A percentile compares a stretch with the other conserved stretches of the same genome.
Evolutionary conservation across 2,888 invertebrate genomes (phyloP).

Genomic region (Tetheella fluctuosa): DNA sequence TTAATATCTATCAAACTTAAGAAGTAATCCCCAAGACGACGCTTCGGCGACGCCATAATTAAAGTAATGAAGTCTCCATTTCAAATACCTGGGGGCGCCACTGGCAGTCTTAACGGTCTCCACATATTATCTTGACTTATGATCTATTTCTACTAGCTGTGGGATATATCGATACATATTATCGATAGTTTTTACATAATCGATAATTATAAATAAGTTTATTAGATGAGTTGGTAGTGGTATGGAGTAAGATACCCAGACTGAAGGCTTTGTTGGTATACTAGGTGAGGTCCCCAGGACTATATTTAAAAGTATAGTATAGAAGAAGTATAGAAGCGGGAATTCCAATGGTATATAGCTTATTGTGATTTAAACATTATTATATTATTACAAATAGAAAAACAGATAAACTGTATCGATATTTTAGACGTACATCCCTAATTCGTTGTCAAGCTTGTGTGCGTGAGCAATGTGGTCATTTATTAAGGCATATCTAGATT

Average conservation of each 20-base stretch:
- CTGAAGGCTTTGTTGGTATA: too few species aligned
- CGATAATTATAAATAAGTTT: background rate
- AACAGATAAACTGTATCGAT: background rate
- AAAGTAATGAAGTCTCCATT: conserved; percentile 51
- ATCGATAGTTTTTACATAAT: background rate
- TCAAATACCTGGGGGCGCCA: conserved; percentile 41
- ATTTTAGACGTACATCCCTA: background rate
- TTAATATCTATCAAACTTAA: conserved; percentile 6
- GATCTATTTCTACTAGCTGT: conserved; percentile 1
- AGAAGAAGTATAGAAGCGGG: too few species aligned
- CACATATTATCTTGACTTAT: conserved; percentile 19
- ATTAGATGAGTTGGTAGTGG: too few species aligned
- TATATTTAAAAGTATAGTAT: too few species aligned
- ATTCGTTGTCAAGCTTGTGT: background rate
- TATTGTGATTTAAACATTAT: too few species aligned
- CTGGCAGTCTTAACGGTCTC: conserved; percentile 29
- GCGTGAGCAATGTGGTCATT: background rate
- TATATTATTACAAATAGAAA: too few species aligned
- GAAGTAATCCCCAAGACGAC: conserved; percentile 8
- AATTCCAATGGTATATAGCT: too few species aligned
- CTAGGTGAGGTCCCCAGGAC: too few species aligned
- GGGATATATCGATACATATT: background rate
- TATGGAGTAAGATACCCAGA: too few species aligned
- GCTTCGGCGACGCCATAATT: conserved; percentile 33
- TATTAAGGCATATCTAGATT: background rate